Percentiles rank a stretch among this genome's conserved stretches.
phyloP scores from a whole-genome alignment of 2,113 vertebrate species.

The Xenopus borealis region DNA sequence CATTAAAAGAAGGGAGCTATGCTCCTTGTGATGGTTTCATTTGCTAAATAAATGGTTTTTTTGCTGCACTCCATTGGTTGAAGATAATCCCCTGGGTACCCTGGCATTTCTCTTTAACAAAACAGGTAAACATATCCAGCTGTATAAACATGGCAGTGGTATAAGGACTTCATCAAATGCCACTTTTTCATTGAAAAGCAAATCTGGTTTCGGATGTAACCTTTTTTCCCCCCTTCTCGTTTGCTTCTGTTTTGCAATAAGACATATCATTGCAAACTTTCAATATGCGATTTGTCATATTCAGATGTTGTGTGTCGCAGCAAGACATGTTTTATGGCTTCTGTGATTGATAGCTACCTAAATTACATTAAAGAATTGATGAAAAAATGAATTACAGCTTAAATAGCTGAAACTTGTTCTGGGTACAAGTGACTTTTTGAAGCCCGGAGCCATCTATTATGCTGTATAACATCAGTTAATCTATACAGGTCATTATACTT shows the following conservation, averaged over 20 bases:
- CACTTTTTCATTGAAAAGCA: conserved; percentile 17
- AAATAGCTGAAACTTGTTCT: conserved; percentile 32
- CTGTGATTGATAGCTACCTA: conserved; percentile 33
- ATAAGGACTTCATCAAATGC: conserved; percentile 39
- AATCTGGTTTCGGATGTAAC: conserved; percentile 38
- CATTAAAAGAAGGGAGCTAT: conserved; percentile 30
- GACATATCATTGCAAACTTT: conserved; percentile 26
- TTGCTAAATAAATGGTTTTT: conserved; percentile 37
- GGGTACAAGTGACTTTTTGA: conserved; percentile 16
- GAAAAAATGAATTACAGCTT: conserved; percentile 32
- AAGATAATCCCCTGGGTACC: conserved; percentile 32
- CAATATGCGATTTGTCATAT: conserved; percentile 36
- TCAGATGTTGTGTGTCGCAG: conserved; percentile 16
- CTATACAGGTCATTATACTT: conserved; percentile 24
- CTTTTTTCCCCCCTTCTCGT: neutral
- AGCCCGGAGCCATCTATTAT: conserved; percentile 16
- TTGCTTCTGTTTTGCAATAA: conserved; percentile 27
- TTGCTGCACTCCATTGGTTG: conserved; percentile 26
- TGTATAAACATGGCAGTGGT: conserved; percentile 24
- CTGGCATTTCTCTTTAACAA: conserved; percentile 43
- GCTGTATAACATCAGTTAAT: conserved; percentile 11
- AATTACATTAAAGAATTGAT: conserved; percentile 41
- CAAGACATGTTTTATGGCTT: conserved; percentile 27
- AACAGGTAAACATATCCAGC: conserved; percentile 38
- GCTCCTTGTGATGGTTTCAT: conserved; percentile 28